A percentile compares a stretch with the other conserved stretches of the same genome.
Evolutionary conservation across 2,797 vertebrate genomes (phyloP).

Genomic region (Gallinago solitaria): DNA sequence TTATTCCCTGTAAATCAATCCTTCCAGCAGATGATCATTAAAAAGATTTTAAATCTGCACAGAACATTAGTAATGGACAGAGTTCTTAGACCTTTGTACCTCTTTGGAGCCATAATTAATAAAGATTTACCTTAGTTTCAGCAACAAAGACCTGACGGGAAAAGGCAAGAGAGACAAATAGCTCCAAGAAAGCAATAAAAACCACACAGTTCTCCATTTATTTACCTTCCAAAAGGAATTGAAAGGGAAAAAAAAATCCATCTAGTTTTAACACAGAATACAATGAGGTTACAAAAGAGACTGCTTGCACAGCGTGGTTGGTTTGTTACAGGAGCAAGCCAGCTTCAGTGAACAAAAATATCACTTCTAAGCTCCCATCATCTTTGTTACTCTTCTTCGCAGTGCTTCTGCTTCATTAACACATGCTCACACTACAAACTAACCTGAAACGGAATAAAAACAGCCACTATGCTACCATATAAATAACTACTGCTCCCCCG

Average conservation of each 20-base stretch:
- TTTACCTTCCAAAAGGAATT: not conserved
- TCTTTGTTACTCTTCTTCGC: not conserved
- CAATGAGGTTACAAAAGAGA: not conserved
- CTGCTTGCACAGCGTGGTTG: not conserved
- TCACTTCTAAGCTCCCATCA: not conserved
- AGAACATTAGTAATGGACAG: not conserved
- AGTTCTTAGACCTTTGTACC: not conserved
- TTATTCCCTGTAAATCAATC: not conserved
- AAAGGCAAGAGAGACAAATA: not conserved
- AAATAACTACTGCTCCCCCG: not conserved
- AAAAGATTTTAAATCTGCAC: not conserved
- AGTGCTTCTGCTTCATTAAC: not conserved
- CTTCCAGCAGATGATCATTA: not conserved
- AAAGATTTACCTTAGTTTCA: not conserved
- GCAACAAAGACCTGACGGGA: not conserved
- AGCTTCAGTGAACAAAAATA: not conserved
- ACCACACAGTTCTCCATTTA: not conserved
- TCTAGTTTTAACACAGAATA: not conserved
- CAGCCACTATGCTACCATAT: not conserved
- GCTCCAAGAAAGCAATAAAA: not conserved
- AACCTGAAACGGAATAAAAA: not conserved
- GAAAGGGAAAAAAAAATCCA: not conserved
- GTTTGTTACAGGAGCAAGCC: not conserved
- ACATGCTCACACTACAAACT: fast-evolving
- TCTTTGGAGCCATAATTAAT: not conserved